phyloP scores from a whole-genome alignment of 2,113 vertebrate genomes.

The Bufo gargarizans region DNA sequence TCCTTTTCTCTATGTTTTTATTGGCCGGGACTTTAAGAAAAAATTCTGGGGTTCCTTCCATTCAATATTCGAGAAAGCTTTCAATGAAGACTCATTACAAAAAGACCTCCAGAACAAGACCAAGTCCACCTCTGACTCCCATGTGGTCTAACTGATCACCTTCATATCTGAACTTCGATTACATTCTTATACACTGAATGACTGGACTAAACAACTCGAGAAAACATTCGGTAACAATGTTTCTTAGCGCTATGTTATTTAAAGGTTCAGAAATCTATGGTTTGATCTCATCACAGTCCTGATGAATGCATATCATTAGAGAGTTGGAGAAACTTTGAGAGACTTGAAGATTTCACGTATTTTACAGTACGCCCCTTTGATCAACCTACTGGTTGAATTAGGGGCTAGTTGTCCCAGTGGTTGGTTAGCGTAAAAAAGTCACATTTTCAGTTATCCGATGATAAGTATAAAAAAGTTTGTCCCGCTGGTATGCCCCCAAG shows the following conservation, averaged over 20 bases:
- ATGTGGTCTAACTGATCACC: background rate
- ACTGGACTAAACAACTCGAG: background rate
- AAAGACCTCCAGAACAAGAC: constrained; percentile 64
- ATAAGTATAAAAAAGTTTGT: background rate
- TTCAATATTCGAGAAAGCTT: constrained; percentile 65
- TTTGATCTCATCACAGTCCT: background rate
- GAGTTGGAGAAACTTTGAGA: background rate
- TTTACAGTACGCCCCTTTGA: background rate
- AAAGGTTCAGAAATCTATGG: background rate
- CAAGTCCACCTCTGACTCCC: constrained; percentile 60
- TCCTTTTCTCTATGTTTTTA: constrained; percentile 84
- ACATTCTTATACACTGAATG: background rate
- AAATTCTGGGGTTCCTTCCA: constrained; percentile 66
- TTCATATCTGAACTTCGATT: background rate
- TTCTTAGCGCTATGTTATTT: background rate
- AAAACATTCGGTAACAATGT: background rate
- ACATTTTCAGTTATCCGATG: background rate
- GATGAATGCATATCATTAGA: background rate
- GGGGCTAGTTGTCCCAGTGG: background rate
- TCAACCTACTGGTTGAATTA: background rate
- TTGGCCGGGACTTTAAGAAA: constrained; percentile 78
- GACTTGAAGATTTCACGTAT: too few species aligned
- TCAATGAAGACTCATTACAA: constrained; percentile 64
- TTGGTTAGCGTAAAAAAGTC: background rate
- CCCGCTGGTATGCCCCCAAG: background rate